phyloP scores from a whole-genome alignment of 2,797 vertebrate species.

The Australoheros facetus region DNA sequence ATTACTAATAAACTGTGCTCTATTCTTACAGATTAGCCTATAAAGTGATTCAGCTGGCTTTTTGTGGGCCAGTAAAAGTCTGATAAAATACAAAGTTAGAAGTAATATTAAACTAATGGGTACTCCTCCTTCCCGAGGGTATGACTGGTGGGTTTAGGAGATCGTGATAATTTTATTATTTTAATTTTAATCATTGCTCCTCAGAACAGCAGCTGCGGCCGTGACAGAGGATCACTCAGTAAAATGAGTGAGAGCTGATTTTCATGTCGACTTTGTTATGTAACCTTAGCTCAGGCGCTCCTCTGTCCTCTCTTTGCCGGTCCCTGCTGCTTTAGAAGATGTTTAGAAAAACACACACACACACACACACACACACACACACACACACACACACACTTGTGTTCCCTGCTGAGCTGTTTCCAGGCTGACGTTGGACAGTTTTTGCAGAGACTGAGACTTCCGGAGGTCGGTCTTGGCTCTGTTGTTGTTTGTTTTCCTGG shows the following conservation, averaged over 20 bases:
- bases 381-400: not conserved
- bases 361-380: too few species aligned
- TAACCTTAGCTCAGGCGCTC: not conserved
- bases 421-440: not conserved
- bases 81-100: too few species aligned
- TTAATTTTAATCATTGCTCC: not conserved
- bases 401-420: not conserved
- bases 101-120: too few species aligned
- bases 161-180: not conserved
- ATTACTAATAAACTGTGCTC: too few species aligned
- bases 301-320: not conserved
- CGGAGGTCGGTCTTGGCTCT: not conserved
- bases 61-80: too few species aligned
- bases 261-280: conserved; percentile 28
- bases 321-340: not conserved
- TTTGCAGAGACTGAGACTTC: not conserved
- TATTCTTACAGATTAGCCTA: not conserved
- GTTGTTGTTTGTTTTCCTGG: not conserved
- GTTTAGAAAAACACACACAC: too few species aligned
- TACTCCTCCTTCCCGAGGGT: not conserved
- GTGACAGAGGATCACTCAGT: not conserved
- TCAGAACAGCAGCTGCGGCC: not conserved
- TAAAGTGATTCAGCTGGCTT: not conserved
- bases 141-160: too few species aligned
- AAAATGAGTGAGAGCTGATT: conserved; percentile 16